Percentiles rank a stretch among this genome's conserved stretches.
phyloP scores from a whole-genome alignment of 1,140 invertebrate species.

The Drosophila murphyi region DNA sequence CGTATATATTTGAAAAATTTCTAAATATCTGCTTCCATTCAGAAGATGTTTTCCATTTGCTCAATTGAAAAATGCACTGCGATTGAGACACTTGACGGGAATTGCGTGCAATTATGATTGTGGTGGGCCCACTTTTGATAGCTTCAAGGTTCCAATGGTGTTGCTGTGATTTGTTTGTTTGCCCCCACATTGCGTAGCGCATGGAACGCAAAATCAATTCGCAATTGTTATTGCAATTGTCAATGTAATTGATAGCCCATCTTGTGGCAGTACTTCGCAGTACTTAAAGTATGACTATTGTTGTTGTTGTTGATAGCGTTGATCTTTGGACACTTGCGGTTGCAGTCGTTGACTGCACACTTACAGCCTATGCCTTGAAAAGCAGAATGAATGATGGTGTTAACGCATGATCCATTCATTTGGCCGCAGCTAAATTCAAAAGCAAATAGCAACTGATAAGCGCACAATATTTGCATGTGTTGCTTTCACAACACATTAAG shows the following conservation, averaged over 20 bases:
- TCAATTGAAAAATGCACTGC: conserved; percentile 33
- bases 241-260: conserved; percentile 45
- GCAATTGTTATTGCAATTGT: conserved; percentile 41
- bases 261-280: neutral
- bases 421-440: neutral
- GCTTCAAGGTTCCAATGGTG: conserved; percentile 41
- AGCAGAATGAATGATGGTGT: neutral
- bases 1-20: neutral
- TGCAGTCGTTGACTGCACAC: conserved; percentile 1
- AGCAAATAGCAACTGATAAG: conserved; percentile 26
- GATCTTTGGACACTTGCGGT: conserved; percentile 22
- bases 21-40: conserved; percentile 5
- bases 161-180: conserved; percentile 69
- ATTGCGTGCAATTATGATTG: conserved; percentile 41
- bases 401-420: conserved; percentile 13
- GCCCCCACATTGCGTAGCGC: conserved; percentile 53
- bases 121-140: conserved; percentile 44
- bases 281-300: neutral
- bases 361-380: neutral
- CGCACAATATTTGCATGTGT: conserved; percentile 1
- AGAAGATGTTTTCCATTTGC: conserved; percentile 24
- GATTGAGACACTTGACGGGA: conserved; percentile 36
- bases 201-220: conserved; percentile 54
- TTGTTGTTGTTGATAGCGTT: neutral
- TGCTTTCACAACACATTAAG: conserved; percentile 24